Percentiles rank a stretch among this genome's conserved stretches.
phyloP scores from a whole-genome alignment of 2,113 vertebrate genomes.

The Chaenogobius annularis region DNA sequence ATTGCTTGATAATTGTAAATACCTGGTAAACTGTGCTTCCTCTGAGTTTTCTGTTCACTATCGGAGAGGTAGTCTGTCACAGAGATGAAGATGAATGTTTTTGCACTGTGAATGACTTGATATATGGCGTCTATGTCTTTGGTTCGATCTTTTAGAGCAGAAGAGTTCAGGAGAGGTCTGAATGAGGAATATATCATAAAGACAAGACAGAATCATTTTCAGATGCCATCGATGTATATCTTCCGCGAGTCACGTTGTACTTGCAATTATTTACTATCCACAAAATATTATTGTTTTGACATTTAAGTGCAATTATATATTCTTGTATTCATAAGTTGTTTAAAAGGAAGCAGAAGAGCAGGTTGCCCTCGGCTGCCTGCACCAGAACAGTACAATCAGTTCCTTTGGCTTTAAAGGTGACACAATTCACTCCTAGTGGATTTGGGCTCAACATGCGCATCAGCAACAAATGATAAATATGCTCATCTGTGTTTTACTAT shows the following conservation, averaged over 20 bases:
- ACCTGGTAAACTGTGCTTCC: conserved; percentile 64
- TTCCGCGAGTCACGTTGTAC: neutral
- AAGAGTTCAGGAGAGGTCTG: conserved; percentile 69
- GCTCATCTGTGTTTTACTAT: neutral
- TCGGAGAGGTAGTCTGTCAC: conserved; percentile 74
- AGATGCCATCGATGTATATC: neutral
- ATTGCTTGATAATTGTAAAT: neutral
- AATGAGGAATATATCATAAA: conserved; percentile 20
- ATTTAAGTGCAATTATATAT: too few relatives aligned
- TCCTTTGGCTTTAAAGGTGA: too few relatives aligned
- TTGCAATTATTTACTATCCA: neutral
- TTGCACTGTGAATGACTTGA: conserved; percentile 68
- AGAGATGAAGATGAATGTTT: conserved; percentile 66
- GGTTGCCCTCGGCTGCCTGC: neutral
- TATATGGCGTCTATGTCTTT: conserved; percentile 67
- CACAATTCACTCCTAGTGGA: too few relatives aligned
- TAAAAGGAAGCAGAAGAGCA: conserved; percentile 7
- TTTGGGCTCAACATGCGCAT: too few relatives aligned
- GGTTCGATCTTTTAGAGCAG: conserved; percentile 69
- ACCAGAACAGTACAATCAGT: too few relatives aligned
- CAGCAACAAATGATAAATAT: conserved; percentile 32
- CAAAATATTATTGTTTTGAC: neutral
- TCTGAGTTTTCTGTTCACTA: conserved; percentile 56
- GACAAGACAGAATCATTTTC: neutral
- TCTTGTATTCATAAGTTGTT: conserved; percentile 20